These are phyloP conservation scores for Vesta saturnalis DNA, from an alignment of 2,888 invertebrate genomes.

Conservation along the genomic window DNA sequence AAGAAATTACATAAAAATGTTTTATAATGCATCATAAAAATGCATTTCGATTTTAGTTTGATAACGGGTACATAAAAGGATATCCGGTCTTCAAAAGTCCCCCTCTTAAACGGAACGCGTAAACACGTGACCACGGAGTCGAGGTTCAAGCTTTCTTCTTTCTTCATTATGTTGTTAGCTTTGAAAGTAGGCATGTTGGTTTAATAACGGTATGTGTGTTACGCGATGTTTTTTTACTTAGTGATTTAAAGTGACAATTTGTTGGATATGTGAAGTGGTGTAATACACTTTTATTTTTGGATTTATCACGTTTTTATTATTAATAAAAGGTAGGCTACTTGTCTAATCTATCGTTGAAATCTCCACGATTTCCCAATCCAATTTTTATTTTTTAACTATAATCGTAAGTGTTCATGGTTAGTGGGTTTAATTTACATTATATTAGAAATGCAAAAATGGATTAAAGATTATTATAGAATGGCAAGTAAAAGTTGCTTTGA, in stretches of 20 bases:
- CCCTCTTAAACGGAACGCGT: constrained; percentile 19
- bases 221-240: constrained; percentile 28
- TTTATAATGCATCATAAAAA: constrained; percentile 18
- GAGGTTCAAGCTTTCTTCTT: constrained; percentile 38
- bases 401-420: not conserved
- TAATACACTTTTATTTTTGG: constrained; percentile 4
- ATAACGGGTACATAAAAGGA: constrained; percentile 32
- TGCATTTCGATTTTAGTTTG: constrained; percentile 21
- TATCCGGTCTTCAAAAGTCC: constrained; percentile 31
- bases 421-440: constrained; percentile 12
- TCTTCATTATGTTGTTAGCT: constrained; percentile 36
- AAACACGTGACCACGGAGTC: constrained; percentile 36
- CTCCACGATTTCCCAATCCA: not conserved
- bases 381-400: too few relatives aligned
- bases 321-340: not conserved
- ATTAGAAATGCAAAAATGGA: constrained; percentile 22
- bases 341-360: not conserved
- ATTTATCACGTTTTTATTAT: not conserved
- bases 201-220: constrained; percentile 20
- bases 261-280: constrained; percentile 15
- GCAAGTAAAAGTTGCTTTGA: constrained; percentile 35
- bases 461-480: constrained; percentile 25
- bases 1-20: not conserved
- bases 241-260: constrained; percentile 26
- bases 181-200: constrained; percentile 13